Conservation (phyloP, 2,113 vertebrate species). For the Recurvirostra avosetta region DNA sequence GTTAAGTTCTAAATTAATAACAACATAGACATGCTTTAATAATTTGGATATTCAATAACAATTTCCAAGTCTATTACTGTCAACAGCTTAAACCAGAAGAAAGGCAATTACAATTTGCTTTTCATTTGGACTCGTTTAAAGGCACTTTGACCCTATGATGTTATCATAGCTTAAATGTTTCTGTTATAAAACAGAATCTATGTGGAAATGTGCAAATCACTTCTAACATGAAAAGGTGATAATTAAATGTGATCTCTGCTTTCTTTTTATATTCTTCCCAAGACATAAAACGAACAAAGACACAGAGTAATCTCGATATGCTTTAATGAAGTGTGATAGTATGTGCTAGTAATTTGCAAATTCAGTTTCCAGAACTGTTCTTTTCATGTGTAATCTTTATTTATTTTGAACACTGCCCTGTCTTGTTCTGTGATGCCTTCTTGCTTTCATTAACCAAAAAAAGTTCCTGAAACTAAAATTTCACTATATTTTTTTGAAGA, state of each 20-base stretch:
- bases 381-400: background rate
- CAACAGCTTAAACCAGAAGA: background rate
- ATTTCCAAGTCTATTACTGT: background rate
- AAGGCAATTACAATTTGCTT: background rate
- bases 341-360: background rate
- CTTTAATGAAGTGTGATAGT: background rate
- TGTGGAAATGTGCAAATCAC: background rate
- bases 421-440: background rate
- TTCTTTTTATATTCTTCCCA: background rate
- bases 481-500: background rate
- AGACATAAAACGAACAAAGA: background rate
- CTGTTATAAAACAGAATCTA: background rate
- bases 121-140: background rate
- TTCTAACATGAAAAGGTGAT: background rate
- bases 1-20: background rate
- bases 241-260: slow-evolving; percentile 11
- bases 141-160: background rate
- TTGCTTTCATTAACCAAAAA: background rate
- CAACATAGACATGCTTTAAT: background rate
- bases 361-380: background rate
- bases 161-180: background rate
- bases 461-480: background rate
- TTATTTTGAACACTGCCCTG: background rate
- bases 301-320: background rate
- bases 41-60: background rate